Base-by-base conservation (phyloP, 2,797 vertebrate species). In the Sternarchorhynchus goeldii region DNA sequence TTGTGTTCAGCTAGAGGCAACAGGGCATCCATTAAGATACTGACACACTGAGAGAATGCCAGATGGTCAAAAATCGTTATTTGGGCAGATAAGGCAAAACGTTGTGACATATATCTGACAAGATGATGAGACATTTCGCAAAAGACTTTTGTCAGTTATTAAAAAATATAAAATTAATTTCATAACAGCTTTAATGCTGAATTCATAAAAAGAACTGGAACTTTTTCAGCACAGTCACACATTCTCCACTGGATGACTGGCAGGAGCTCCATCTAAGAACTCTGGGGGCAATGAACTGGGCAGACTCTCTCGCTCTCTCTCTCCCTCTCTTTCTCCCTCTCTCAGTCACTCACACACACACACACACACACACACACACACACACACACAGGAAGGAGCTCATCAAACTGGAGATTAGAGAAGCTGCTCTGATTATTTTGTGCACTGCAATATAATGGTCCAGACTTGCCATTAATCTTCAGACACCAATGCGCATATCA, bases 401-500 rank as follows among this genome's bases (percentile, higher is more conserved):
- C 65, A 77, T 80, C 79, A 76, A 66, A 78, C 50, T 76, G 72
- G 75, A 78, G 80, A 83, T 83, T 83, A 82, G 75, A 70, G 41
- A 69, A 41, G 34, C 12, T 6, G 60, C 63, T 57, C 39, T 85
- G 80, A 83, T 85, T 78, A 77, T 85, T 82, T 77, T 53, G 53
- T 80, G 62, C 58, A n/a, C 80, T 73, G 82, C 60, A 78, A 78
- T 80, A 79, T 78, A 79, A 75, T 45, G 72, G 77, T 80, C 75
- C 82, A 85, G 71, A 71, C 77, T 72, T 79, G 77, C 80, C 56
- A 86, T 86, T 86, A 84, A 84, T 86, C 82, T 82, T 82, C n/a
- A 57, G 41, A 73, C 78, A 76, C 78, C 57, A 76, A 85, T 81
- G 83, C 74, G 72, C 81, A 82, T 82, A 81, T 82, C 72, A 85